Conservation (phyloP, 1,140 invertebrate genomes). For the Tigriopus japonicus region DNA sequence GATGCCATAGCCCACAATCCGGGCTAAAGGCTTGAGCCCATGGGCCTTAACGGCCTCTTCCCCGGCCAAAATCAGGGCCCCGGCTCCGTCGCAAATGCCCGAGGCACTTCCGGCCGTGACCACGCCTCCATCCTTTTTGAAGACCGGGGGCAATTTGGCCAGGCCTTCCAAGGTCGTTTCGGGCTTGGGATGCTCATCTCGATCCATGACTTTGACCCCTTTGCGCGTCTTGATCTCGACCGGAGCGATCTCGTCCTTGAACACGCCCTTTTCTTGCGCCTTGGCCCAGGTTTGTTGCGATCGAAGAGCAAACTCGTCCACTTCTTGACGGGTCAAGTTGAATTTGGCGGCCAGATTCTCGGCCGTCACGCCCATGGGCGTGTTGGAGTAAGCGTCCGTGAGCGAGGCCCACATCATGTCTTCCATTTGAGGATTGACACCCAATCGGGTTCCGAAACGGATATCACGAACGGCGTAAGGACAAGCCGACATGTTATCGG, state of each 20-base stretch:
- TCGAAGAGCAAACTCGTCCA: slow-evolving; percentile 61
- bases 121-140: slow-evolving; percentile 75
- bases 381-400: slow-evolving; percentile 64
- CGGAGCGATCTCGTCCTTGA: slow-evolving; percentile 75
- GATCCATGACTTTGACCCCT: slow-evolving; percentile 50
- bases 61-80: slow-evolving; percentile 65
- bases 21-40: slow-evolving; percentile 53
- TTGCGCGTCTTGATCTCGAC: slow-evolving; percentile 64
- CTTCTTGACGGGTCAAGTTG: slow-evolving; percentile 61
- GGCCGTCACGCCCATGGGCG: slow-evolving; percentile 91
- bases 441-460: slow-evolving; percentile 76
- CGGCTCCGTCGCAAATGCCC: slow-evolving; percentile 90
- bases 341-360: slow-evolving; percentile 90
- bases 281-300: slow-evolving; percentile 29
- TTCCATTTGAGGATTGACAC: slow-evolving; percentile 58
- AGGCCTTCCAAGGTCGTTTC: slow-evolving; percentile 66
- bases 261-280: slow-evolving; percentile 58
- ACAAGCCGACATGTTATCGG: slow-evolving; percentile 88
- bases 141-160: slow-evolving; percentile 59
- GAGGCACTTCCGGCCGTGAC: slow-evolving; percentile 91
- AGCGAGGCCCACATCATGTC: slow-evolving; percentile 82
- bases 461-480: slow-evolving; percentile 71
- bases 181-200: slow-evolving; percentile 87
- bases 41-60: slow-evolving; percentile 68
- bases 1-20: slow-evolving; percentile 49